Evolutionary conservation across 1,140 invertebrate species (phyloP), one percentile per base, ranked within the genome.

Genomic region (Centruroides sculpturatus): DNA sequence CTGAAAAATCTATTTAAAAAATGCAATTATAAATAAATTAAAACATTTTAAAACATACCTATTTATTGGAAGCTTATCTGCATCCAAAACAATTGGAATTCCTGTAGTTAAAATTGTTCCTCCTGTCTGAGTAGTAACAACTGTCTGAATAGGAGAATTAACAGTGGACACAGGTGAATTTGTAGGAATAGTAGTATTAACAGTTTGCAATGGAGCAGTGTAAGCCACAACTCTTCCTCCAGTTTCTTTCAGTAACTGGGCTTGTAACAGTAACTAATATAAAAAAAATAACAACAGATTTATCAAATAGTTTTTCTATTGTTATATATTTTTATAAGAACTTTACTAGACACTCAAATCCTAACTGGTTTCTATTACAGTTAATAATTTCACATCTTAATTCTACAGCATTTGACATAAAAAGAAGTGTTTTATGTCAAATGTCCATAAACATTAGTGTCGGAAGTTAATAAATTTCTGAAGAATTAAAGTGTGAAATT

Each of bases 31-130:
- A 13, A 56, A 8, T 4, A 11, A 53, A 46, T 12, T 46, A 13
- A 52, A 47, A 52, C 4, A 50, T 10, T n/a, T n/a, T 8, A 49
- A 49, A 34, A 41, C 36, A 35, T 64, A 59, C 59, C 63, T 64
- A 35, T 59, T 61, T 36, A 64, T 56, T 9, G 59, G 63, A 7
- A 64, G 23, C 11, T 64, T 64, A 9, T 64, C 63, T 35, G 63
- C 36, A 59, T 64, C 63, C 5, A 64, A 35, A 51, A 64, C 55
- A 9, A 64, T 56, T 35, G 63, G 63, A 52, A 64, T 61, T 3
- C 59, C 53, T 55, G 63, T 64, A 4, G 63, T 64, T 12, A 64
- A 49, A 10, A 64, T 64, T 47, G 63, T 56, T 12, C 57, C 59
- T 55, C 36, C 54, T 50, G 59, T 57, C 10, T 56, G 35, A 12